phyloP scores from a whole-genome alignment of 2,888 invertebrate genomes.

The Trachelus iudaicus region DNA sequence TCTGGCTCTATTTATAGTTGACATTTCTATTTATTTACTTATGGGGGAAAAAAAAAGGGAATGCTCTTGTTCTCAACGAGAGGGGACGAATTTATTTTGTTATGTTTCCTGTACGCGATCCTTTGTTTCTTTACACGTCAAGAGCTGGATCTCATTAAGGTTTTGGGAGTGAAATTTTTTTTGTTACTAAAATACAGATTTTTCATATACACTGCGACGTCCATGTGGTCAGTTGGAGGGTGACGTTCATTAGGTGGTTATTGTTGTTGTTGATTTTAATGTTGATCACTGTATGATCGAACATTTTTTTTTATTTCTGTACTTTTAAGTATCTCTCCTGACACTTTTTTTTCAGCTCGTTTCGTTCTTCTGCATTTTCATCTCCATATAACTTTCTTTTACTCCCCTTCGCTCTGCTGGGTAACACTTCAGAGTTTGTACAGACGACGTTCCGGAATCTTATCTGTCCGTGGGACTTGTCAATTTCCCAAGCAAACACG shows the following conservation, averaged over 20 bases:
- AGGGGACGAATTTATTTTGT: background rate
- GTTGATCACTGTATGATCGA: too few species aligned
- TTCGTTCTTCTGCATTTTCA: background rate
- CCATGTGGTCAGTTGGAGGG: too few species aligned
- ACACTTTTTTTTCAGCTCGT: too few species aligned
- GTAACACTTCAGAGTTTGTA: conserved; percentile 14
- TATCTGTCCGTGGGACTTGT: conserved; percentile 20
- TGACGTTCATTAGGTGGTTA: too few species aligned
- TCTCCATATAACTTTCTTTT: background rate
- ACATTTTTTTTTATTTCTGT: too few species aligned
- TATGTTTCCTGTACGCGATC: background rate
- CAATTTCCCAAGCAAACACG: conserved; percentile 15
- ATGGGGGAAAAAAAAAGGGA: background rate
- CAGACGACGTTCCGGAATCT: background rate
- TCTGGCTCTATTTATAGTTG: background rate
- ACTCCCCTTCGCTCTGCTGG: background rate
- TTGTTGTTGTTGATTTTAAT: too few species aligned
- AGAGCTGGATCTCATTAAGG: background rate
- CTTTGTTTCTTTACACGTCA: background rate
- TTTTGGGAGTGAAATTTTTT: too few species aligned
- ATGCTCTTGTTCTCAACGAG: background rate
- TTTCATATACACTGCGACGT: too few species aligned
- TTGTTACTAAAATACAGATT: too few species aligned
- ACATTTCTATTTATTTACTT: background rate
- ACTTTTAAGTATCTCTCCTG: too few species aligned